Percentiles rank a stretch among this genome's conserved stretches.
Conservation (phyloP, 2,888 invertebrate genomes). For the Incurvaria masculella region DNA sequence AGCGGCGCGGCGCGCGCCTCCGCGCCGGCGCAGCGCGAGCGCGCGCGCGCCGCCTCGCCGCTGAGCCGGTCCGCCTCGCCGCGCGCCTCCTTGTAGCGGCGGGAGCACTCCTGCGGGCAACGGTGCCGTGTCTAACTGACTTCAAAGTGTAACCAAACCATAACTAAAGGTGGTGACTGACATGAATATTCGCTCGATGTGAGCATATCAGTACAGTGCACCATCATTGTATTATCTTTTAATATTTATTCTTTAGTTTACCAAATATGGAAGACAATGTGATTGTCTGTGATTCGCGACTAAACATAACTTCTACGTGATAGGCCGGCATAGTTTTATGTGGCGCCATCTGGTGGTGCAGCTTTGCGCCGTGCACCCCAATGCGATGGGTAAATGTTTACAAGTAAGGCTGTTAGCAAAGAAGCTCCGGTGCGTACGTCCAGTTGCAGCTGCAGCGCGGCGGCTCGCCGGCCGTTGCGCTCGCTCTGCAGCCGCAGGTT, state of each 20-base stretch:
- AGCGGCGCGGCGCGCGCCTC: conserved; percentile 29
- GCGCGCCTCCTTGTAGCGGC: conserved; percentile 33
- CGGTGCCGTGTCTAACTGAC: not conserved
- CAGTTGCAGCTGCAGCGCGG: conserved; percentile 25
- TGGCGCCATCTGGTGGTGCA: no score
- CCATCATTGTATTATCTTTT: not conserved
- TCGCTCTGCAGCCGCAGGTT: conserved; percentile 26
- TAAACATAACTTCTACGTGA: no score
- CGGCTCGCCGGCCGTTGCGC: conserved; percentile 30
- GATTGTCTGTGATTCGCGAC: no score
- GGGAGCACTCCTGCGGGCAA: conserved; percentile 35
- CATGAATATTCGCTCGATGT: not conserved
- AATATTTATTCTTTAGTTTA: not conserved
- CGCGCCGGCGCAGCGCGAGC: conserved; percentile 18
- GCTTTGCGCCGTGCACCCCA: no score
- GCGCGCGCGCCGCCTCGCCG: conserved; percentile 22
- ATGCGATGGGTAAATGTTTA: not conserved
- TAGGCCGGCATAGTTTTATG: no score
- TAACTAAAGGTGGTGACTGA: not conserved
- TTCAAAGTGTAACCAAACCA: not conserved
- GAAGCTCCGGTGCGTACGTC: no score
- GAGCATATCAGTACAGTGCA: not conserved
- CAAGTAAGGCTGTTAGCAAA: no score
- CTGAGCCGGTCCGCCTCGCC: conserved; percentile 29
- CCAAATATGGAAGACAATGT: not conserved